These are phyloP conservation scores for Apodemus sylvaticus DNA, from an alignment of 2,113 vertebrate genomes.

Conservation along the genomic window DNA sequence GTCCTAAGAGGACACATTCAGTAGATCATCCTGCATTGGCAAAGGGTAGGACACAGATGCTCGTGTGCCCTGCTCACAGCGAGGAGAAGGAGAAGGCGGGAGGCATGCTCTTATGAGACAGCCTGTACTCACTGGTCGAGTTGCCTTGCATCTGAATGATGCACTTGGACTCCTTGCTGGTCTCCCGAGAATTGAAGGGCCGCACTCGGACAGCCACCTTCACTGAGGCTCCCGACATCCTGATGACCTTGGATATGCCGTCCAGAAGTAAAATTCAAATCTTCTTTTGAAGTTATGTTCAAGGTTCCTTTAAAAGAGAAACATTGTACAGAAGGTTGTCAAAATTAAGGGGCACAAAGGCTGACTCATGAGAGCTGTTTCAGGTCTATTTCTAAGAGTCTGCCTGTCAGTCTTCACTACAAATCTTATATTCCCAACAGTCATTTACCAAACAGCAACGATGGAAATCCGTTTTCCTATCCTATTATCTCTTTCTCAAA, in stretches of 20 bases:
- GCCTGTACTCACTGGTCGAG: slow-evolving; percentile 95
- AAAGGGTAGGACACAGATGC: not conserved
- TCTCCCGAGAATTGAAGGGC: slow-evolving; percentile 98
- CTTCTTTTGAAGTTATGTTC: slow-evolving; percentile 69
- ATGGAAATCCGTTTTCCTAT: slow-evolving; percentile 41
- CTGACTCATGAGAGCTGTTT: not conserved
- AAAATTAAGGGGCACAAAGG: slow-evolving; percentile 43
- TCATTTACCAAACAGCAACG: slow-evolving; percentile 33
- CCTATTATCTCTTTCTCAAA: slow-evolving; percentile 31
- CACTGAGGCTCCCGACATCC: slow-evolving; percentile 98
- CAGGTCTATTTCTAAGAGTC: not conserved
- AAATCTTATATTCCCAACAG: slow-evolving; percentile 5
- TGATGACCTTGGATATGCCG: slow-evolving; percentile 59
- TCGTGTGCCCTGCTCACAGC: not conserved
- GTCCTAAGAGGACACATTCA: not conserved
- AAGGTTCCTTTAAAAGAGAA: slow-evolving; percentile 77
- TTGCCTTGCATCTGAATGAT: slow-evolving; percentile 99
- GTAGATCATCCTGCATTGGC: not conserved
- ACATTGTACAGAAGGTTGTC: slow-evolving; percentile 44
- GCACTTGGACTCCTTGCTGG: slow-evolving; percentile 97
- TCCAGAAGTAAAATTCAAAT: slow-evolving; percentile 52
- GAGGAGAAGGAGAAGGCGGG: not conserved
- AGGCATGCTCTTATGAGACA: not conserved
- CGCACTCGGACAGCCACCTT: slow-evolving; percentile 98
- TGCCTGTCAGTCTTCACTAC: not conserved